These are phyloP conservation scores for Dreissena polymorpha DNA, from an alignment of 1,140 invertebrate species.

Conservation along the genomic window DNA sequence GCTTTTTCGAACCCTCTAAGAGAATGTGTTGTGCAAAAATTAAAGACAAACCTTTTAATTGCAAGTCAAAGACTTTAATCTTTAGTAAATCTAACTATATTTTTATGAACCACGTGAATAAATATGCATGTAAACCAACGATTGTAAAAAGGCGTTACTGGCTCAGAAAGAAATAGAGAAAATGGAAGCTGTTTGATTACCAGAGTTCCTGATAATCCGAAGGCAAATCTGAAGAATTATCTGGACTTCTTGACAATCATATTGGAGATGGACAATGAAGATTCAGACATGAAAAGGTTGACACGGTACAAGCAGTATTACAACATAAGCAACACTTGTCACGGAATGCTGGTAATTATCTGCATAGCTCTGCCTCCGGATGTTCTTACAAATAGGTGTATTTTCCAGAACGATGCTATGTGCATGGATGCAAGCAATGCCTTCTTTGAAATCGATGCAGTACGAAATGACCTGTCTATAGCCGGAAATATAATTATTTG, in stretches of 20 bases:
- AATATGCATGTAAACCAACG: too few relatives aligned
- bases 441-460: slow-evolving; percentile 59
- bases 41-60: too few relatives aligned
- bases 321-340: not conserved
- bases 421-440: slow-evolving; percentile 58
- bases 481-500: slow-evolving; percentile 56
- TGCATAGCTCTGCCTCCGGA: not conserved
- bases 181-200: not conserved
- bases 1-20: too few relatives aligned
- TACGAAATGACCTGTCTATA: slow-evolving; percentile 49
- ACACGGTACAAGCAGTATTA: slow-evolving; percentile 51
- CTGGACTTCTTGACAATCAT: not conserved
- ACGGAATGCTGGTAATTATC: not conserved
- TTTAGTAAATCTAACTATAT: too few relatives aligned
- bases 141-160: not conserved
- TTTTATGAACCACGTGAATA: too few relatives aligned
- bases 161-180: not conserved
- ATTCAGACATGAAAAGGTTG: slow-evolving; percentile 46
- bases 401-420: slow-evolving; percentile 60
- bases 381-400: slow-evolving; percentile 56
- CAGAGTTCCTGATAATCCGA: slow-evolving; percentile 1
- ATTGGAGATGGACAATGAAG: slow-evolving; percentile 18
- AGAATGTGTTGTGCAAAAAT: too few relatives aligned
- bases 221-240: slow-evolving; percentile 29
- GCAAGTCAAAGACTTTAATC: too few relatives aligned